A percentile compares a stretch with the other conserved stretches of the same genome.
Evolutionary conservation across 2,113 vertebrate species (phyloP).

Genomic region (Chrysochloris asiatica): DNA sequence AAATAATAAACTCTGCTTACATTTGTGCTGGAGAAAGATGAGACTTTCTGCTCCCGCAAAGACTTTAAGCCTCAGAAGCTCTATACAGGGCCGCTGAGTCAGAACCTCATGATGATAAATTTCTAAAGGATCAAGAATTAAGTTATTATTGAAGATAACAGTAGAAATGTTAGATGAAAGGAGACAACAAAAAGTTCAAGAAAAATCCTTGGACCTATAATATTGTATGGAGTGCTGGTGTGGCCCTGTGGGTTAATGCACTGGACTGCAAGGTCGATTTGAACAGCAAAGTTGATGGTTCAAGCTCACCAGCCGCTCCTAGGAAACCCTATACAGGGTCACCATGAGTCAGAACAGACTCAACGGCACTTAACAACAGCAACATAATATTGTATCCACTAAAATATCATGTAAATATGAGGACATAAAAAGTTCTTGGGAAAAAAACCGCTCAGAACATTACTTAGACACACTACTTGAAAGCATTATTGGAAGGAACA

Average conservation of each 20-base stretch:
- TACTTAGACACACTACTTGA: conserved; percentile 1
- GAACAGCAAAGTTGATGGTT: no score
- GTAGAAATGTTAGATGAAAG: neutral
- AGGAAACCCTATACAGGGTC: no score
- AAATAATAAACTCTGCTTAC: conserved; percentile 36
- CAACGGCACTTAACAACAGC: no score
- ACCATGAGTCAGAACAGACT: no score
- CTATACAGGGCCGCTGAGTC: no score
- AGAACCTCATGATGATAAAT: neutral
- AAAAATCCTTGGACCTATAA: no score
- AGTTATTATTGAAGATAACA: neutral
- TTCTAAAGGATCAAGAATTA: conserved; percentile 27
- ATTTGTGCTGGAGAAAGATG: neutral
- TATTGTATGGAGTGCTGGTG: no score
- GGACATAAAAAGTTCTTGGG: neutral
- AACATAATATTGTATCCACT: neutral
- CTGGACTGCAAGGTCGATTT: no score
- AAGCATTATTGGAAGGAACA: neutral
- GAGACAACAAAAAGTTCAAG: neutral
- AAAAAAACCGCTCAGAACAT: conserved; percentile 27
- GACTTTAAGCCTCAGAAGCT: no score
- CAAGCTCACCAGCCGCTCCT: no score
- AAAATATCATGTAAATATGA: conserved; percentile 25
- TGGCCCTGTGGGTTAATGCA: no score
- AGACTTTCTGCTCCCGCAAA: no score